Percentiles rank a stretch among this genome's conserved stretches.
These are phyloP conservation scores for Apamea epomidion DNA, from an alignment of 2,888 invertebrate species.

Conservation along the genomic window DNA sequence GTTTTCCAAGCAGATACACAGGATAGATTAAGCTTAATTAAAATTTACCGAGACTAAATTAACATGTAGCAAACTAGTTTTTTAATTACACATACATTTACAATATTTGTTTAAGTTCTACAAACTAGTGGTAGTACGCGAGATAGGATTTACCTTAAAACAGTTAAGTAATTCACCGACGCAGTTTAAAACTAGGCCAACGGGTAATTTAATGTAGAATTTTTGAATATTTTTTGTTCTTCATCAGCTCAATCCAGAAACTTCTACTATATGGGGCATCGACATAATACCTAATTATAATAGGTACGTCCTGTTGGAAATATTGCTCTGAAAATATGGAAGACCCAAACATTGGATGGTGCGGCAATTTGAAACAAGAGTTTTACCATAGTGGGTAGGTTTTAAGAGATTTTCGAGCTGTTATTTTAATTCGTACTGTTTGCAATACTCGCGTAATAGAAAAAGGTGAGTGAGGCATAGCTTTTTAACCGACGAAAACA, in stretches of 20 bases:
- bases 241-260: neutral
- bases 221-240: slow-evolving; percentile 28
- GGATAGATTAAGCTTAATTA: slow-evolving; percentile 11
- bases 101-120: slow-evolving; percentile 27
- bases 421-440: too few species aligned
- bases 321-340: too few species aligned
- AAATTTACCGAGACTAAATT: slow-evolving; percentile 9
- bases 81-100: slow-evolving; percentile 36
- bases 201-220: slow-evolving; percentile 36
- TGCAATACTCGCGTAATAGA: too few species aligned
- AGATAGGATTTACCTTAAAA: slow-evolving; percentile 61
- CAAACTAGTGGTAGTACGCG: slow-evolving; percentile 23
- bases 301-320: too few species aligned
- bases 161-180: slow-evolving; percentile 47
- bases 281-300: neutral
- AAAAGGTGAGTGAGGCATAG: too few species aligned
- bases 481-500: too few species aligned
- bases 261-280: neutral
- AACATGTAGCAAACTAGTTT: slow-evolving; percentile 36
- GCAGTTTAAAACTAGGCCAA: slow-evolving; percentile 54
- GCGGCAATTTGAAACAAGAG: too few species aligned
- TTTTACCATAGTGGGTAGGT: too few species aligned
- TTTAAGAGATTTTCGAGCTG: too few species aligned
- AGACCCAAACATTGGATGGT: neutral
- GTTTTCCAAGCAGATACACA: neutral